These are phyloP conservation scores for Lutjanus argentimaculatus DNA, from an alignment of 2,797 vertebrate species.

Conservation along the genomic window DNA sequence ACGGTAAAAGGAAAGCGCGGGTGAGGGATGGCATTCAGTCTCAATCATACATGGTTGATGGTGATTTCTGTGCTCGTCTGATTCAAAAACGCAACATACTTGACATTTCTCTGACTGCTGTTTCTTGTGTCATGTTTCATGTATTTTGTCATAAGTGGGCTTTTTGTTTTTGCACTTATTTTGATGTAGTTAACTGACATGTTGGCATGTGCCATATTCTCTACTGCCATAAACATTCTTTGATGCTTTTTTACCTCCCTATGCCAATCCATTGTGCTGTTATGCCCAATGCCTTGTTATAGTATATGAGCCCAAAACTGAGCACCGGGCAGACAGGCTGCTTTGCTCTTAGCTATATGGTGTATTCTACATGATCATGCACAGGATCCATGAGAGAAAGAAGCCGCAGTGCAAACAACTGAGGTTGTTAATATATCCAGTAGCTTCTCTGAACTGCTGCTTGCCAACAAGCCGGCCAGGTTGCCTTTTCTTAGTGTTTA, in stretches of 20 bases:
- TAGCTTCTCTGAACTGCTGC: constrained; percentile 68
- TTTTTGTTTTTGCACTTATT: constrained; percentile 41
- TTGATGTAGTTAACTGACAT: constrained; percentile 54
- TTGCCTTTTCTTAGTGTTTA: constrained; percentile 69
- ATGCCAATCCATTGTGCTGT: constrained; percentile 78
- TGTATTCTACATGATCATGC: constrained; percentile 41
- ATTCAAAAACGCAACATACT: constrained; percentile 51
- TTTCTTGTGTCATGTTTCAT: constrained; percentile 40
- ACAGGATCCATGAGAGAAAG: constrained; percentile 43
- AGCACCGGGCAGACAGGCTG: constrained; percentile 52
- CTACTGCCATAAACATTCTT: constrained; percentile 67
- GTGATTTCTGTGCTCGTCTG: constrained; percentile 27
- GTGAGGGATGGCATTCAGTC: constrained; percentile 11
- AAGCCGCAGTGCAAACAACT: constrained; percentile 55
- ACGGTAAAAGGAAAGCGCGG: constrained; percentile 11
- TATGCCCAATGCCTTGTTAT: constrained; percentile 78
- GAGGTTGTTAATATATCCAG: constrained; percentile 48
- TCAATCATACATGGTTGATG: constrained; percentile 10
- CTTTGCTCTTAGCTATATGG: constrained; percentile 55
- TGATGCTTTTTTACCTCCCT: constrained; percentile 67
- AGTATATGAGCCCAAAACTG: constrained; percentile 46
- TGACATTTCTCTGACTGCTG: constrained; percentile 37
- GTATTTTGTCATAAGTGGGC: constrained; percentile 50
- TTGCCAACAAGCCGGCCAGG: constrained; percentile 63
- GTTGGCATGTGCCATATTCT: constrained; percentile 71